Evolutionary conservation across 2,797 vertebrate genomes (phyloP).

Genomic region (Sternarchorhynchus goeldii): DNA sequence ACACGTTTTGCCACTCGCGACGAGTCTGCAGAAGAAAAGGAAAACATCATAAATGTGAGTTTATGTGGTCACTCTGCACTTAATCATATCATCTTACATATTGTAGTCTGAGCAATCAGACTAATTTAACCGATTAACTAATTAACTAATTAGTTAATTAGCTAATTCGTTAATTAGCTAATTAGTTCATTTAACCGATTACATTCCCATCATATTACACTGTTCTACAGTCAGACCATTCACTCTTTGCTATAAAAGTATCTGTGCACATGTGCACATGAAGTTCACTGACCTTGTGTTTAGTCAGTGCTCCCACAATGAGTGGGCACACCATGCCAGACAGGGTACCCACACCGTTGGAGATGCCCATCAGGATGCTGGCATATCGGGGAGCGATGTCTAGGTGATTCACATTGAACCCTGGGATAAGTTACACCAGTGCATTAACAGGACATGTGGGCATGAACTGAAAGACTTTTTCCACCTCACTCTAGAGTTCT

Average conservation of each 20-base stretch:
- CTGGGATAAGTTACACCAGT: conserved; percentile 64
- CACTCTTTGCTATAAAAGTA: conserved; percentile 16
- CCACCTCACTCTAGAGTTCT: too few relatives aligned
- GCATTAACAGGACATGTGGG: too few relatives aligned
- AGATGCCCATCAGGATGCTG: conserved; percentile 99
- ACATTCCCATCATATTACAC: not conserved
- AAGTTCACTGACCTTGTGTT: conserved; percentile 81
- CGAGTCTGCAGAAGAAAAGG: conserved; percentile 79
- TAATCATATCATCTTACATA: not conserved
- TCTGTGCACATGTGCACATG: conserved; percentile 27
- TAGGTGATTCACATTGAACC: conserved; percentile 98
- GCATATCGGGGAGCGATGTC: conserved; percentile 98
- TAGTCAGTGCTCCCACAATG: conserved; percentile 95
- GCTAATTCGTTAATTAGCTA: too few relatives aligned
- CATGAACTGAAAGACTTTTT: not conserved
- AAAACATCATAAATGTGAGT: not conserved
- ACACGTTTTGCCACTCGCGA: conserved; percentile 97
- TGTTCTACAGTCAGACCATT: conserved; percentile 3
- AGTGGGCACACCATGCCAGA: conserved; percentile 98
- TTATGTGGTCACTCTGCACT: not conserved
- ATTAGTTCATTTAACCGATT: too few relatives aligned
- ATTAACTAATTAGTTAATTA: too few relatives aligned
- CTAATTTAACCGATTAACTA: too few relatives aligned
- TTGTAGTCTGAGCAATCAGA: too few relatives aligned
- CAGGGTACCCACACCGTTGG: conserved; percentile 93